A percentile compares a stretch with the other conserved stretches of the same genome.
Evolutionary conservation across 1,140 invertebrate species (phyloP).

Genomic region (Drosophila kikkawai): DNA sequence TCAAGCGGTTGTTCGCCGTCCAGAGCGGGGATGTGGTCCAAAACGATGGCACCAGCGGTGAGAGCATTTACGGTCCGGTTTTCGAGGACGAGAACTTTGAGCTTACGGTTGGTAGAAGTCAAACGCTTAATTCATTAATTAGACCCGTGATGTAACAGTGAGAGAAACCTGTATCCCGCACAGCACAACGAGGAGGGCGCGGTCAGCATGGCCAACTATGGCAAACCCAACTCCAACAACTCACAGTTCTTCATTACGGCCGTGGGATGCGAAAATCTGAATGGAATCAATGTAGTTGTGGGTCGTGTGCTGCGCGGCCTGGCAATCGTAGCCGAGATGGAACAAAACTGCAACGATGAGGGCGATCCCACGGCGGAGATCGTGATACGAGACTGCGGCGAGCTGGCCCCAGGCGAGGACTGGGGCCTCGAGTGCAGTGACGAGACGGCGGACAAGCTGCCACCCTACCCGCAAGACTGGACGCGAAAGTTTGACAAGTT

Average conservation of each 20-base stretch:
- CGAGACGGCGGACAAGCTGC: constrained; percentile 89
- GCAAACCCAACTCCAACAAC: constrained; percentile 93
- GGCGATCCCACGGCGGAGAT: constrained; percentile 88
- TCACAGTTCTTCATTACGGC: constrained; percentile 98
- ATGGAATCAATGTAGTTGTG: constrained; percentile 96
- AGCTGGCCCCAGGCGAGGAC: constrained; percentile 87
- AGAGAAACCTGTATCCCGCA: constrained; percentile 1
- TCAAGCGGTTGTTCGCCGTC: constrained; percentile 90
- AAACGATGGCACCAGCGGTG: constrained; percentile 93
- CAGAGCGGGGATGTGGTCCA: constrained; percentile 93
- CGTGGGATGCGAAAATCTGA: constrained; percentile 92
- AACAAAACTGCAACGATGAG: constrained; percentile 86
- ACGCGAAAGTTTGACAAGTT: constrained; percentile 84
- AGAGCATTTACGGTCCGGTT: constrained; percentile 95
- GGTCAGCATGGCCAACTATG: constrained; percentile 96
- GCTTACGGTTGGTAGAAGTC: constrained; percentile 86
- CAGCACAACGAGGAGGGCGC: constrained; percentile 88
- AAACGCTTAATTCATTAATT: neutral
- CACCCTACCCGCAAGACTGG: constrained; percentile 92
- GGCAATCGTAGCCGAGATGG: constrained; percentile 89
- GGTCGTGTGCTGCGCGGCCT: constrained; percentile 92
- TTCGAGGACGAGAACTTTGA: constrained; percentile 97
- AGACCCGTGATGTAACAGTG: neutral
- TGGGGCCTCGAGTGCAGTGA: constrained; percentile 90
- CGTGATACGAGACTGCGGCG: constrained; percentile 90